Evolutionary conservation across 1,140 invertebrate species (phyloP).

Genomic region (Condylostylus longicornis): DNA sequence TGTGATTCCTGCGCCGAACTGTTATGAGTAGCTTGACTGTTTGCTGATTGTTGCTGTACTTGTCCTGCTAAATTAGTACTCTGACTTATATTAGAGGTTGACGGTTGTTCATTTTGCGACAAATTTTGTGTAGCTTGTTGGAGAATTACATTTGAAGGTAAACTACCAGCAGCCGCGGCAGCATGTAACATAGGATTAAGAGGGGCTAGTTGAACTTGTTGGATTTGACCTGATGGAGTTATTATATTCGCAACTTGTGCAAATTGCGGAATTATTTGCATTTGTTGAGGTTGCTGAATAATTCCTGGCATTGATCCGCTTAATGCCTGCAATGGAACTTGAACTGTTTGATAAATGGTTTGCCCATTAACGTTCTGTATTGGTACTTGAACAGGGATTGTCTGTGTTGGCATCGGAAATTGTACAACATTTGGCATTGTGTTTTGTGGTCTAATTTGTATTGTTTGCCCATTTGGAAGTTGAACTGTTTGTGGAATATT

Average conservation of each 20-base stretch:
- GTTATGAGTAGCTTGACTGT: constrained; percentile 23
- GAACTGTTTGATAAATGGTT: constrained; percentile 83
- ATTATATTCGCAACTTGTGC: constrained; percentile 70
- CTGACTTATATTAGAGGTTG: constrained; percentile 18
- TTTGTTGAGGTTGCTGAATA: constrained; percentile 39
- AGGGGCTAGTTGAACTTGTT: constrained; percentile 61
- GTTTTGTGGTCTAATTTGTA: constrained; percentile 39
- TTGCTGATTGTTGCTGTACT: constrained; percentile 18
- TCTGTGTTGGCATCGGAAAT: constrained; percentile 37
- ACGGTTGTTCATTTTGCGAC: constrained; percentile 17
- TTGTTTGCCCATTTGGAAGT: constrained; percentile 30
- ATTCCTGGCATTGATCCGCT: constrained; percentile 35
- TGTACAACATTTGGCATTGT: constrained; percentile 53
- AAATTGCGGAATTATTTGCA: constrained; percentile 61
- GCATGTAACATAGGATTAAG: constrained; percentile 31
- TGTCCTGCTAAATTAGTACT: background rate
- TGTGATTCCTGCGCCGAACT: constrained; percentile 18
- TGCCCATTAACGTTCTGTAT: constrained; percentile 79
- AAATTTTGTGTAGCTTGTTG: constrained; percentile 20
- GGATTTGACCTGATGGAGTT: constrained; percentile 72
- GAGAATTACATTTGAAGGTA: constrained; percentile 13
- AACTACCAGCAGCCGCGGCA: constrained; percentile 20
- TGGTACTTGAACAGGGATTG: constrained; percentile 82
- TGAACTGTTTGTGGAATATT: constrained; percentile 43
- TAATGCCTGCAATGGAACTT: constrained; percentile 68